These are phyloP conservation scores for Panagrolaimus sp. DNA, from an alignment of 1,140 invertebrate species.

Conservation along the genomic window DNA sequence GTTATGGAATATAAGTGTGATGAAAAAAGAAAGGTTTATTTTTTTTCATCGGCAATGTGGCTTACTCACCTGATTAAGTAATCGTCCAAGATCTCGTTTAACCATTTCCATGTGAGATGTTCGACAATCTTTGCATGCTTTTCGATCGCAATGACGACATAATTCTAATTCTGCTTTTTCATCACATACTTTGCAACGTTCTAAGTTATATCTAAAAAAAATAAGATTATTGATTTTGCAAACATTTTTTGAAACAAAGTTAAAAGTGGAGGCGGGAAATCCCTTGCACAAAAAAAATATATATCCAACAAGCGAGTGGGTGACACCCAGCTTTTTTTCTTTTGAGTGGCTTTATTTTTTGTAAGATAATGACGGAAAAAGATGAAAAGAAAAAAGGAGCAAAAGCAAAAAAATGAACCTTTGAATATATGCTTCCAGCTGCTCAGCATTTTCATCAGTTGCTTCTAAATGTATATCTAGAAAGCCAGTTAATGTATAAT, in stretches of 20 bases:
- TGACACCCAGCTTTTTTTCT: neutral
- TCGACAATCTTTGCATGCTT: slow-evolving; percentile 61
- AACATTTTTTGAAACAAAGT: slow-evolving; percentile 33
- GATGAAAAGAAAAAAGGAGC: too few relatives aligned
- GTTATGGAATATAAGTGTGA: neutral
- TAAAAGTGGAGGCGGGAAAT: slow-evolving; percentile 16
- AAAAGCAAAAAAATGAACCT: slow-evolving; percentile 26
- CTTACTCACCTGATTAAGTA: slow-evolving; percentile 61
- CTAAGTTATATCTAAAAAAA: slow-evolving; percentile 51
- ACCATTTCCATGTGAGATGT: slow-evolving; percentile 90
- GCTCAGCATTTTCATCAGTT: slow-evolving; percentile 74
- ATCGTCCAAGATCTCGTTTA: slow-evolving; percentile 81
- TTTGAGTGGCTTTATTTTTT: neutral
- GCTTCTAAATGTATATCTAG: slow-evolving; percentile 88
- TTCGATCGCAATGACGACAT: slow-evolving; percentile 89
- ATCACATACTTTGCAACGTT: slow-evolving; percentile 67
- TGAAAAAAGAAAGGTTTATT: neutral
- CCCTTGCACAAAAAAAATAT: slow-evolving; percentile 13
- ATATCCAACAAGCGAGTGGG: neutral
- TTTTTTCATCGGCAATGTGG: neutral
- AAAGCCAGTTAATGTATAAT: slow-evolving; percentile 88
- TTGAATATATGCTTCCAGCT: slow-evolving; percentile 55
- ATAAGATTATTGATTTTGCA: slow-evolving; percentile 5
- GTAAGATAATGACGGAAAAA: slow-evolving; percentile 8
- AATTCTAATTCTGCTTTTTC: slow-evolving; percentile 82